phyloP scores from a whole-genome alignment of 2,888 invertebrate species.

The Scaptomyza flava region DNA sequence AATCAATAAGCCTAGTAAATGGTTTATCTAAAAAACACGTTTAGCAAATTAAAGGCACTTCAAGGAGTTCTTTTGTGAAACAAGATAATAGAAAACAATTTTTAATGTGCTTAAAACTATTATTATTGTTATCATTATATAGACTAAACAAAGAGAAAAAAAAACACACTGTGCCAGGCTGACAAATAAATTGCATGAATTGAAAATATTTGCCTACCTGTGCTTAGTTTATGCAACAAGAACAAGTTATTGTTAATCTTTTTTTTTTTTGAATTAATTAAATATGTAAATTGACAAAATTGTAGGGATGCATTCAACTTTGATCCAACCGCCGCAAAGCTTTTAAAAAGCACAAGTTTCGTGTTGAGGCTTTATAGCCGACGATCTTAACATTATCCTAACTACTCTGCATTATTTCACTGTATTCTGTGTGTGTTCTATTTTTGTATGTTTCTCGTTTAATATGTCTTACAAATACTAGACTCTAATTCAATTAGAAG shows the following conservation, averaged over 20 bases:
- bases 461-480: slow-evolving; percentile 42
- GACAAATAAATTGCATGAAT: slow-evolving; percentile 2
- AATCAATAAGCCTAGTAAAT: not conserved
- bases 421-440: slow-evolving; percentile 28
- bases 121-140: slow-evolving; percentile 25
- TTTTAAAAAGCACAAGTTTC: slow-evolving; percentile 59
- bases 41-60: slow-evolving; percentile 79
- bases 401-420: slow-evolving; percentile 31
- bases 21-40: slow-evolving; percentile 69
- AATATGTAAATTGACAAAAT: slow-evolving; percentile 67
- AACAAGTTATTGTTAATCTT: slow-evolving; percentile 16
- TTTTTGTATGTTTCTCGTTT: slow-evolving; percentile 38
- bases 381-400: slow-evolving; percentile 30
- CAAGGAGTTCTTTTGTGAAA: slow-evolving; percentile 65
- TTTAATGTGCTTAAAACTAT: slow-evolving; percentile 22
- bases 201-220: slow-evolving; percentile 13
- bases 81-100: slow-evolving; percentile 50
- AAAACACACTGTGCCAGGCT: slow-evolving; percentile 7
- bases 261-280: slow-evolving; percentile 1
- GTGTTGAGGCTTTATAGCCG: slow-evolving; percentile 14
- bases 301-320: slow-evolving; percentile 60
- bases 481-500: slow-evolving; percentile 60
- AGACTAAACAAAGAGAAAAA: slow-evolving; percentile 29
- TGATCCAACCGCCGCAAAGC: slow-evolving; percentile 33
- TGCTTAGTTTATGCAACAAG: slow-evolving; percentile 45